Conservation (phyloP, 2,888 invertebrate species). For the Melipona beecheii region DNA sequence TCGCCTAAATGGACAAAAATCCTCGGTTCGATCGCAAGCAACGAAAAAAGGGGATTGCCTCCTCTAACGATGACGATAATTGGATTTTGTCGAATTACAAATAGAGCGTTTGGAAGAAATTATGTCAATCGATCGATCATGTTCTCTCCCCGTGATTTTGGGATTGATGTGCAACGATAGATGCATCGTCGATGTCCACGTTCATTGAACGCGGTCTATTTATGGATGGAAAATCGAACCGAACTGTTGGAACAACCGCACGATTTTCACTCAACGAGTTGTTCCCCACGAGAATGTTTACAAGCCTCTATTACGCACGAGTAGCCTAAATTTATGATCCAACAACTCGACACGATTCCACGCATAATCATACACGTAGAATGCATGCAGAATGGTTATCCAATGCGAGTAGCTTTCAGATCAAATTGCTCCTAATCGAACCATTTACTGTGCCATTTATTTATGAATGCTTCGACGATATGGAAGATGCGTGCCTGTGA, state of each 20-base stretch:
- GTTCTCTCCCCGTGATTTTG: neutral
- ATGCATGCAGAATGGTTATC: conserved; percentile 6
- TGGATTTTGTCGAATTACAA: neutral
- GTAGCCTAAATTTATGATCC: conserved; percentile 34
- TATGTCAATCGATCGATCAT: conserved; percentile 8
- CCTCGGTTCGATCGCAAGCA: neutral
- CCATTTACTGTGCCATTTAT: neutral
- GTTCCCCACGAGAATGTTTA: conserved; percentile 28
- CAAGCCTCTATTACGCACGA: conserved; percentile 13
- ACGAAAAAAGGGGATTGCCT: neutral
- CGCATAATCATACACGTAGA: neutral
- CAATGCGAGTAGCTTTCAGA: neutral
- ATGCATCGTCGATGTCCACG: neutral
- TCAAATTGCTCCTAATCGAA: neutral
- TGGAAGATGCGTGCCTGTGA: neutral
- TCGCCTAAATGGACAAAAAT: neutral
- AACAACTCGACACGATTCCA: conserved; percentile 11
- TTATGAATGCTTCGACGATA: neutral
- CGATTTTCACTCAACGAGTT: conserved; percentile 20
- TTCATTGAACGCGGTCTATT: conserved; percentile 8
- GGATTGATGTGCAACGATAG: conserved; percentile 16
- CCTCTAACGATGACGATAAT: no score
- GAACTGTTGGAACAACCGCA: neutral
- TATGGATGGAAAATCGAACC: neutral
- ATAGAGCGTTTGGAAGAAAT: conserved; percentile 4